Percentiles rank a stretch among this genome's conserved stretches.
Conservation (phyloP, 92 coral and sea anemone genomes). For the Zoanthus gigantus region DNA sequence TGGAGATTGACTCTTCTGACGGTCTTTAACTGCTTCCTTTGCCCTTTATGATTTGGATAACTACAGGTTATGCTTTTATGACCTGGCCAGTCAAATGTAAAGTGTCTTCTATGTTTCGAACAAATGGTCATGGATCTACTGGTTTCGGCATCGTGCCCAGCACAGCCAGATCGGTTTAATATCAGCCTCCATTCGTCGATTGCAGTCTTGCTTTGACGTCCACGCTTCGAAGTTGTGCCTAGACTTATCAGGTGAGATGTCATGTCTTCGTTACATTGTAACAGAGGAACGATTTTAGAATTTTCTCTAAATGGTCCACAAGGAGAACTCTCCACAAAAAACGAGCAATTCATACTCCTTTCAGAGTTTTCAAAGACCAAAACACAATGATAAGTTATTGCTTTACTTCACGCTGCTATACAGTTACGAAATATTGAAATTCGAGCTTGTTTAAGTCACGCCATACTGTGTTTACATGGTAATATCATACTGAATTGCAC, state of each 20-base stretch:
- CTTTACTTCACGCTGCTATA: too few species aligned
- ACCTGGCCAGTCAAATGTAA: conserved; percentile 15
- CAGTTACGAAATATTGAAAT: too few species aligned
- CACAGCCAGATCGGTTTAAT: conserved; percentile 54
- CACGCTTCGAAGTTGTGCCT: conserved; percentile 46
- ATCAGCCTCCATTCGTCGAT: conserved; percentile 44
- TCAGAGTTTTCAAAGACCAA: too few species aligned
- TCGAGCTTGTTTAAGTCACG: too few species aligned
- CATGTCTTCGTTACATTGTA: conserved; percentile 3
- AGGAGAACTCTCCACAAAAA: conserved; percentile 47
- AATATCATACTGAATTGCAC: too few species aligned
- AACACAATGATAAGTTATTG: too few species aligned
- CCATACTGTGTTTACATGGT: too few species aligned
- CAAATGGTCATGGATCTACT: conserved; percentile 1
- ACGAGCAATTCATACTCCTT: conserved; percentile 55
- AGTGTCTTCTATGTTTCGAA: conserved; percentile 15
- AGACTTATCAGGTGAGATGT: background rate
- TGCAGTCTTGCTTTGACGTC: conserved; percentile 28
- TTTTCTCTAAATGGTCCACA: conserved; percentile 34
- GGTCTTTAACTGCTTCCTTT: background rate
- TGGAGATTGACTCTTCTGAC: conserved; percentile 10
- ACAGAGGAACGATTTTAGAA: conserved; percentile 20
- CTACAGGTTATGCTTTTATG: conserved; percentile 7
- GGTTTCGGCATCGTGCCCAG: background rate
- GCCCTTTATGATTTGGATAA: conserved; percentile 16